Conservation (phyloP, 2,797 vertebrate species). For the Pangasius djambal region DNA sequence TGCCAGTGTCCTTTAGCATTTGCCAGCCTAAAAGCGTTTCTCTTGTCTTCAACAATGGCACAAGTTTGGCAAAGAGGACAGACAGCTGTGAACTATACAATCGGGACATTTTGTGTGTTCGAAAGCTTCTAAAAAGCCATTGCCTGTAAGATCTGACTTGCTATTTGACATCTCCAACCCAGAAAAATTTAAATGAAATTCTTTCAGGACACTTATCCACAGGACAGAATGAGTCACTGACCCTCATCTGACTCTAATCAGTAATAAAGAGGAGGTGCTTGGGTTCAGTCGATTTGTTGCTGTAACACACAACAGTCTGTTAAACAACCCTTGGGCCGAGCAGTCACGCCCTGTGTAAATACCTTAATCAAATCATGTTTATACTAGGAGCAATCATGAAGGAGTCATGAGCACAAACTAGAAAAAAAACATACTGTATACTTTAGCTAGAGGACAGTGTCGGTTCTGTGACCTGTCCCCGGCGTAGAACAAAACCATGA, state of each 20-base stretch:
- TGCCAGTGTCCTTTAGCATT: not conserved
- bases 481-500: conserved; percentile 22
- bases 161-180: not conserved
- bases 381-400: not conserved
- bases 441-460: not conserved
- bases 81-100: not conserved
- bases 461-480: not conserved
- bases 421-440: not conserved
- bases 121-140: not conserved
- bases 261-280: conserved; percentile 2
- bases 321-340: conserved; percentile 15
- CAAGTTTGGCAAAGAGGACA: not conserved
- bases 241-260: conserved; percentile 32
- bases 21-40: not conserved
- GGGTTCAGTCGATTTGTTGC: conserved; percentile 24
- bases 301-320: conserved; percentile 13
- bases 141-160: not conserved
- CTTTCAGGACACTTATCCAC: not conserved
- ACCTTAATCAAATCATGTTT: conserved; percentile 31
- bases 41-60: not conserved
- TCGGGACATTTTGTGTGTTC: not conserved
- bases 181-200: not conserved
- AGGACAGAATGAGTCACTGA: conserved; percentile 28
- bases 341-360: conserved; percentile 41
- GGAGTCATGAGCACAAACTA: not conserved